A percentile compares a stretch with the other conserved stretches of the same genome.
Evolutionary conservation across 2,797 vertebrate species (phyloP).

Genomic region (Rhincodon typus): DNA sequence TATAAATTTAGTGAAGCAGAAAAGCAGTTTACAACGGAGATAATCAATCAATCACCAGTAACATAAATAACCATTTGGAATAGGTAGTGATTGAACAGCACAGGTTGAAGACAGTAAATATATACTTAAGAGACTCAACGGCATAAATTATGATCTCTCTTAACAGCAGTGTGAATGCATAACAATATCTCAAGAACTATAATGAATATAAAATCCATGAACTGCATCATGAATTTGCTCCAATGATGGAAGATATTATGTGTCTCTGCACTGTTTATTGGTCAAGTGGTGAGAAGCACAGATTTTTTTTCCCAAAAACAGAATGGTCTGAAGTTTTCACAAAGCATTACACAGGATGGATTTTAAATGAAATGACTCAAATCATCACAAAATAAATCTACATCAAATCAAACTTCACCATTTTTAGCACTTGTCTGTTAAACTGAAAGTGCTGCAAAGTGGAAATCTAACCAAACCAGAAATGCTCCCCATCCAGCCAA

Average conservation of each 20-base stretch:
- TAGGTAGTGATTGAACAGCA: background rate
- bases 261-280: background rate
- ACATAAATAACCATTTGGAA: background rate
- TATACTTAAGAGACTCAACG: background rate
- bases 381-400: background rate
- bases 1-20: background rate
- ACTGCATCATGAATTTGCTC: background rate
- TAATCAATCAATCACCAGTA: background rate
- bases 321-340: background rate
- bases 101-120: background rate
- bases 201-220: background rate
- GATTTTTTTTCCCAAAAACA: background rate
- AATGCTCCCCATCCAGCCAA: background rate
- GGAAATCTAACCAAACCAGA: background rate
- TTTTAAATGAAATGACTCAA: background rate
- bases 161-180: background rate
- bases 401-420: background rate
- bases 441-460: background rate
- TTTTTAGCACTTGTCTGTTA: background rate
- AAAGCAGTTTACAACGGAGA: background rate
- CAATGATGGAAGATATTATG: background rate
- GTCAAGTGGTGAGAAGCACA: background rate
- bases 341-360: background rate
- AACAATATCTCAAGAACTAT: conserved; percentile 7
- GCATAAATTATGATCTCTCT: background rate